phyloP scores from a whole-genome alignment of 2,888 invertebrate genomes.

The Macaria liturata region DNA sequence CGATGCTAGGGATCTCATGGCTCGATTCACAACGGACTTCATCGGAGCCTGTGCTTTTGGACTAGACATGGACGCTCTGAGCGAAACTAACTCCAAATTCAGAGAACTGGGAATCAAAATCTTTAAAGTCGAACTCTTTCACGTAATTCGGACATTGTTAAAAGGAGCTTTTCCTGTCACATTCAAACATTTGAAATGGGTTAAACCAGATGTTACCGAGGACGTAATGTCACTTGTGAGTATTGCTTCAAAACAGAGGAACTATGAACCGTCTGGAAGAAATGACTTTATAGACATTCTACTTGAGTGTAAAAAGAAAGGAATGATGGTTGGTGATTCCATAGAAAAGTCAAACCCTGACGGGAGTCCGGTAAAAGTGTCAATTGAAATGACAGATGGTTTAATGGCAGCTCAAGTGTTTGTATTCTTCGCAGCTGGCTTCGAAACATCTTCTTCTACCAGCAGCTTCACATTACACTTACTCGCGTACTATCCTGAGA shows the following conservation, averaged over 20 bases:
- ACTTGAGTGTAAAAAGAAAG: conserved; percentile 47
- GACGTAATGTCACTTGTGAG: conserved; percentile 30
- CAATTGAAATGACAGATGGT: conserved; percentile 47
- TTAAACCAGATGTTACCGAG: conserved; percentile 28
- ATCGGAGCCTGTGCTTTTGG: conserved; percentile 61
- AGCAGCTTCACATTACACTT: conserved; percentile 60
- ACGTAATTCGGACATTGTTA: conserved; percentile 9
- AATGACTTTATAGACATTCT: conserved; percentile 54
- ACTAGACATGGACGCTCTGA: conserved; percentile 49
- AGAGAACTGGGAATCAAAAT: conserved; percentile 45
- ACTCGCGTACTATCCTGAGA: conserved; percentile 61
- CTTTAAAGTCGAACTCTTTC: conserved; percentile 27
- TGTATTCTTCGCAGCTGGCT: conserved; percentile 66
- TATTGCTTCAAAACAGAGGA: conserved; percentile 48
- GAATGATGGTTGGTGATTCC: conserved; percentile 54
- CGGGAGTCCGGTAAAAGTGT: conserved; percentile 45
- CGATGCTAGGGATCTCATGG: conserved; percentile 54
- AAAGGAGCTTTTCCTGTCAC: conserved; percentile 8
- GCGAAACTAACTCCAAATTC: conserved; percentile 49
- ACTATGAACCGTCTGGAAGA: conserved; percentile 50
- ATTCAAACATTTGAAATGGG: conserved; percentile 6
- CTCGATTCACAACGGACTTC: conserved; percentile 56
- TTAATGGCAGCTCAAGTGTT: conserved; percentile 55
- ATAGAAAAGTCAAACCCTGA: conserved; percentile 46
- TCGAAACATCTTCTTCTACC: conserved; percentile 68